Percentiles rank a stretch among this genome's conserved stretches.
These are phyloP conservation scores for Erythrocercus mccallii DNA, from an alignment of 2,113 vertebrate species.

Conservation along the genomic window DNA sequence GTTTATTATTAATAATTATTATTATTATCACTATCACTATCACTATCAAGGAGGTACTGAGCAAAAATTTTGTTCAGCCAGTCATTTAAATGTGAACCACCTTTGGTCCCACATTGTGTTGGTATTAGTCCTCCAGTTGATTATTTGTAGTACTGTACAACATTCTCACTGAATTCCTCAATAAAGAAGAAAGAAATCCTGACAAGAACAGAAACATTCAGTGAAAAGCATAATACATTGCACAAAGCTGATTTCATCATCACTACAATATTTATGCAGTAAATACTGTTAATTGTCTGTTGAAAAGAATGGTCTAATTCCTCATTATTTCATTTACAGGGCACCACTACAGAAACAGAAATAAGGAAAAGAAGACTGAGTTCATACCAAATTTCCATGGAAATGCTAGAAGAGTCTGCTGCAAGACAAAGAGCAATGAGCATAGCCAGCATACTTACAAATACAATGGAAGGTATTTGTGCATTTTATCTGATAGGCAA, in stretches of 20 bases:
- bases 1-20: too few species aligned
- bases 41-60: neutral
- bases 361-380: conserved; percentile 81
- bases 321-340: conserved; percentile 75
- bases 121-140: neutral
- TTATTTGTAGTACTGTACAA: neutral
- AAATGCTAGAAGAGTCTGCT: conserved; percentile 82
- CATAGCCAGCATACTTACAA: conserved; percentile 91
- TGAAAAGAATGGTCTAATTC: conserved; percentile 52
- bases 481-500: neutral
- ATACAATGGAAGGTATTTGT: conserved; percentile 90
- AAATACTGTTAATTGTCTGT: neutral
- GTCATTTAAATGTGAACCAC: neutral
- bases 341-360: conserved; percentile 85
- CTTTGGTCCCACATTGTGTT: neutral
- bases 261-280: neutral
- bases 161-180: neutral
- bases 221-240: neutral
- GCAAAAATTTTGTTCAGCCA: neutral
- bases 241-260: conserved; percentile 20
- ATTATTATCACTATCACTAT: too few species aligned
- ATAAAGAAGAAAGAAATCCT: neutral
- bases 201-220: neutral
- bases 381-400: conserved; percentile 83
- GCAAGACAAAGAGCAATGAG: conserved; percentile 87